Conservation (phyloP, 2,113 vertebrate species). For the Saguinus imperator region DNA sequence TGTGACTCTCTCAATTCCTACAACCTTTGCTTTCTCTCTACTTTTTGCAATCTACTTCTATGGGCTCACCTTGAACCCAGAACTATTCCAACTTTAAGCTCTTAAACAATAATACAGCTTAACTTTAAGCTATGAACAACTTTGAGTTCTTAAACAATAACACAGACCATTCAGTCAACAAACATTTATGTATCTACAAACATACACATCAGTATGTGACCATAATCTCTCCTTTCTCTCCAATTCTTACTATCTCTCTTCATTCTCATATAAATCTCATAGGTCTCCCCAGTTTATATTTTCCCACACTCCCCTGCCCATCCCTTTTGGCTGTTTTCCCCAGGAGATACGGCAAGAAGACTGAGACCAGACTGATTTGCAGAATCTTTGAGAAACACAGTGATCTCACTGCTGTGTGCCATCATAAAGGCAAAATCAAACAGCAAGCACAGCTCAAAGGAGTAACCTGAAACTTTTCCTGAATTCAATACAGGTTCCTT, state of each 20-base stretch:
- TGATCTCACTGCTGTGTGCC: background rate
- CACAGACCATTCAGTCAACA: background rate
- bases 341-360: background rate
- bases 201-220: background rate
- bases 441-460: slow-evolving; percentile 25
- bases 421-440: slow-evolving; percentile 32
- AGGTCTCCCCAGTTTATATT: background rate
- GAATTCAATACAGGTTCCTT: background rate
- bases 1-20: slow-evolving; percentile 21
- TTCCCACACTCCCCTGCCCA: background rate
- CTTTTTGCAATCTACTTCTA: background rate
- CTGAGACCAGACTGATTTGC: background rate
- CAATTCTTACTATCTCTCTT: background rate
- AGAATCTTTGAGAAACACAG: slow-evolving; percentile 33
- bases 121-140: too few species aligned
- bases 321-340: background rate
- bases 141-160: background rate
- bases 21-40: background rate
- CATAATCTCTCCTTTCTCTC: background rate
- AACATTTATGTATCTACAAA: background rate
- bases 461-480: slow-evolving; percentile 30
- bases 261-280: background rate
- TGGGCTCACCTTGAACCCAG: background rate
- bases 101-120: background rate
- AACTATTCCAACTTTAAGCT: slow-evolving; percentile 12